Base-by-base conservation (phyloP, 2,797 vertebrate genomes). In the Neoniphon sammara region DNA sequence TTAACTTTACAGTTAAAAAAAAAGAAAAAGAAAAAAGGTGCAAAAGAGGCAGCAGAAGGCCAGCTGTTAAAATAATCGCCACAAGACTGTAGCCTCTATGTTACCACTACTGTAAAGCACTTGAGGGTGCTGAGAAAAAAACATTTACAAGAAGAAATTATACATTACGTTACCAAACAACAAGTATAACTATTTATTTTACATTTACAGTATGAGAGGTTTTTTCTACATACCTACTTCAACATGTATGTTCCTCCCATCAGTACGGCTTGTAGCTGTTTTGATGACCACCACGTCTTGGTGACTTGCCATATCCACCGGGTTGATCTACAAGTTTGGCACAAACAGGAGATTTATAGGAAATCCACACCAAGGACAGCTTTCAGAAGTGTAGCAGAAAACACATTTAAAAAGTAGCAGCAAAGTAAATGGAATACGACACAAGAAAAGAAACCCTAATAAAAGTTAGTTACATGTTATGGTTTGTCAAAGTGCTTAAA, bases 261-360 rank as follows among this genome's bases (percentile, higher is more conserved):
- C 97, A 99, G 95, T 99, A 99, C 73, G 98, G 97, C 96, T 98
- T 98, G 96, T 98, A 99, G 94, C 95, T 98, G 96, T 98, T 99
- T 96, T 96, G 96, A 96, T 99, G 97, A 89, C 95, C 96, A 65
- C 96, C 96, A 94, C 97, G 95, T 91, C 98, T 96, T 88, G 96
- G 96, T 89, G 97, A 96, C 95, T 99, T 99, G 82, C 98, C 97
- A 87, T 99, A 99, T 93, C 96, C 97, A 92, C 93, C 97, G 90
- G 97, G 96, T 88, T 97, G 96, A 96, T 97, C 98, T 98, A 90
- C 21, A n/a, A 88, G 93, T 8, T 76, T 18, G 21, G 44, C 1
- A 61, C 34, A 78, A 27, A 61, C 20, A 4, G 42, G 8, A 9
- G n/a, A 20, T 11, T 52, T 11, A n/a, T 52, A 52, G 46, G 18